phyloP scores from a whole-genome alignment of 2,888 invertebrate genomes.

The Kuschelorhynchus macadamiae region DNA sequence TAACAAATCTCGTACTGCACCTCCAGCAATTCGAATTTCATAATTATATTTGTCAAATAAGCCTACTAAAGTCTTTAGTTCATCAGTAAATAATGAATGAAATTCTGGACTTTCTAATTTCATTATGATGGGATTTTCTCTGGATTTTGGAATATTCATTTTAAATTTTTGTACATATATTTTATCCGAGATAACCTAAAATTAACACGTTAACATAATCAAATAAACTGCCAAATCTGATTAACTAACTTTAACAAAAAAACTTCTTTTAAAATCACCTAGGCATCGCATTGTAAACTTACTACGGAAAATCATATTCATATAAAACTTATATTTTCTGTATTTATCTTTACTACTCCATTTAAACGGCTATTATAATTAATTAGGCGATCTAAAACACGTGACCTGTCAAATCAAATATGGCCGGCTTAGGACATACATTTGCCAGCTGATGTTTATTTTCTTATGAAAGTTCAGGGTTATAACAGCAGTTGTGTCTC shows the following conservation, averaged over 20 bases:
- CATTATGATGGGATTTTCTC: slow-evolving; percentile 75
- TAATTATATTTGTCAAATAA: slow-evolving; percentile 86
- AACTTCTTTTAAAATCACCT: not conserved
- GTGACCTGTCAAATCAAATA: no score
- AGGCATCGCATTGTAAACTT: no score
- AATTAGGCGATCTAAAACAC: no score
- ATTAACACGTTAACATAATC: not conserved
- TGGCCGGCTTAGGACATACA: no score
- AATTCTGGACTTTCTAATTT: slow-evolving; percentile 83
- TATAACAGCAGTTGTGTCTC: no score
- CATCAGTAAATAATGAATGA: slow-evolving; percentile 84
- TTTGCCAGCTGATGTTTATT: no score
- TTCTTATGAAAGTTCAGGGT: no score
- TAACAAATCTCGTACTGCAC: slow-evolving; percentile 93
- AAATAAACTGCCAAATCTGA: no score
- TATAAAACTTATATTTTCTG: no score
- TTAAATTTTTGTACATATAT: slow-evolving; percentile 44
- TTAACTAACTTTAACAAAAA: not conserved
- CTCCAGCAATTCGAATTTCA: slow-evolving; percentile 96
- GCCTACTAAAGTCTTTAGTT: slow-evolving; percentile 78
- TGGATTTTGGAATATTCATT: slow-evolving; percentile 65
- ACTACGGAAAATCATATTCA: no score
- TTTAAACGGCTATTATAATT: no score
- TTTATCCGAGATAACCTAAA: not conserved
- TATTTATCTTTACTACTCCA: no score